Conservation (phyloP, 2,888 invertebrate genomes). For the Sphaerophoria taeniata region DNA sequence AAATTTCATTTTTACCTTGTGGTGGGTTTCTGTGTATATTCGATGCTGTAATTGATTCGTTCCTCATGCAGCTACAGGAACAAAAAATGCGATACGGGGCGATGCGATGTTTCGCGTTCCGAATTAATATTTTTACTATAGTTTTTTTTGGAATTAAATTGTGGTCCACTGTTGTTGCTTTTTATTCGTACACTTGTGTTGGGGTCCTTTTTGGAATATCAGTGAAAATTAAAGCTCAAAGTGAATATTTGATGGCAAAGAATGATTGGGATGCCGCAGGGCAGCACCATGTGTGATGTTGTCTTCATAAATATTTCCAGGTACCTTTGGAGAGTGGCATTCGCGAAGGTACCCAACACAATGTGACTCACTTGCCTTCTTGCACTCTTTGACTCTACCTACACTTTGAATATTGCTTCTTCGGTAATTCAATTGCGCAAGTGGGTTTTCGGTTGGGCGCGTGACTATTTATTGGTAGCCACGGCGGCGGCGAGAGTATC, state of each 20-base stretch:
- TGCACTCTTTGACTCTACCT: background rate
- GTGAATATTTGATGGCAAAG: constrained; percentile 62
- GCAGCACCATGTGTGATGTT: constrained; percentile 66
- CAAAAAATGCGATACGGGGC: constrained; percentile 48
- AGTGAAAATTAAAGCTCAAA: constrained; percentile 67
- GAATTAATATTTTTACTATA: constrained; percentile 72
- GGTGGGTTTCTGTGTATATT: constrained; percentile 29
- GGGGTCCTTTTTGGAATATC: background rate
- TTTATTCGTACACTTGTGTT: background rate
- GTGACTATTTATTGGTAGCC: constrained; percentile 66
- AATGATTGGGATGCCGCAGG: constrained; percentile 66
- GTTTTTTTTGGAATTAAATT: constrained; percentile 74
- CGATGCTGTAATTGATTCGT: constrained; percentile 71
- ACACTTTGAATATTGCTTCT: constrained; percentile 12
- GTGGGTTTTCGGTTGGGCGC: constrained; percentile 50
- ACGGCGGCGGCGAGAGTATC: constrained; percentile 1
- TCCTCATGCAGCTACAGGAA: constrained; percentile 45
- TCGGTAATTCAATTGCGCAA: constrained; percentile 61
- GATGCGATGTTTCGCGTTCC: constrained; percentile 39
- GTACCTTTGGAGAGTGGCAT: constrained; percentile 1
- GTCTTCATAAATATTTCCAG: constrained; percentile 66
- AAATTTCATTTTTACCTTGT: constrained; percentile 42
- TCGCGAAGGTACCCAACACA: background rate
- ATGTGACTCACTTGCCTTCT: background rate
- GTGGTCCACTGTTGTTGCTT: constrained; percentile 57